These are phyloP conservation scores for Corydoras maculifer DNA, from an alignment of 2,113 vertebrate genomes.

Conservation along the genomic window DNA sequence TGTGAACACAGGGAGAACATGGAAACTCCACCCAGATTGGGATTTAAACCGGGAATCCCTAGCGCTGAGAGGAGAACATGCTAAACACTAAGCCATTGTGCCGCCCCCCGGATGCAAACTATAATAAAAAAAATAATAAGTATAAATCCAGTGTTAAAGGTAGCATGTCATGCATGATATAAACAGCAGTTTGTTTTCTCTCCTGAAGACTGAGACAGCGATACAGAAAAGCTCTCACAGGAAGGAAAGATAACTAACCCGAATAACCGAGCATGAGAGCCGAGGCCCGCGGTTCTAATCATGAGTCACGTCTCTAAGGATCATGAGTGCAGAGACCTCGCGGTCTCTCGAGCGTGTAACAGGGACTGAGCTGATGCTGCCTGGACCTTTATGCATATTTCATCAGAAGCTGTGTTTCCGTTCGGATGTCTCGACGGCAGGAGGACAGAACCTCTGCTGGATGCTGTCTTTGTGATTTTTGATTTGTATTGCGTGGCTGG, in stretches of 20 bases:
- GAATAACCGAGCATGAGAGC: background rate
- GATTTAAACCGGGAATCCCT: no score
- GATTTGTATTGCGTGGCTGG: background rate
- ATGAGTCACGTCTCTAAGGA: background rate
- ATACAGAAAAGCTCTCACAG: background rate
- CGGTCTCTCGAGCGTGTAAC: slow-evolving; percentile 20
- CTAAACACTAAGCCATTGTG: no score
- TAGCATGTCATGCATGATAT: background rate
- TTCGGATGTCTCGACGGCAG: background rate
- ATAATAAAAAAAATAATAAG: no score
- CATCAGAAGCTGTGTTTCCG: slow-evolving; percentile 20
- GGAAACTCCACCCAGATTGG: no score
- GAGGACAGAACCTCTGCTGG: slow-evolving; percentile 9
- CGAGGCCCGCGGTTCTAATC: background rate
- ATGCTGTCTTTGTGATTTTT: background rate
- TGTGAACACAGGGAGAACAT: no score
- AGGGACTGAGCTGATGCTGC: slow-evolving; percentile 16
- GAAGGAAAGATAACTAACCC: background rate
- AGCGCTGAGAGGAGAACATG: no score
- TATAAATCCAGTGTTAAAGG: background rate
- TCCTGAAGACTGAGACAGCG: background rate
- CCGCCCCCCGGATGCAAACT: no score
- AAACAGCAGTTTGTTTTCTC: background rate
- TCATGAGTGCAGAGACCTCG: background rate
- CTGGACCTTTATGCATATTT: slow-evolving; percentile 38